phyloP scores from a whole-genome alignment of 1,140 invertebrate genomes.

The Drosophila virilis region DNA sequence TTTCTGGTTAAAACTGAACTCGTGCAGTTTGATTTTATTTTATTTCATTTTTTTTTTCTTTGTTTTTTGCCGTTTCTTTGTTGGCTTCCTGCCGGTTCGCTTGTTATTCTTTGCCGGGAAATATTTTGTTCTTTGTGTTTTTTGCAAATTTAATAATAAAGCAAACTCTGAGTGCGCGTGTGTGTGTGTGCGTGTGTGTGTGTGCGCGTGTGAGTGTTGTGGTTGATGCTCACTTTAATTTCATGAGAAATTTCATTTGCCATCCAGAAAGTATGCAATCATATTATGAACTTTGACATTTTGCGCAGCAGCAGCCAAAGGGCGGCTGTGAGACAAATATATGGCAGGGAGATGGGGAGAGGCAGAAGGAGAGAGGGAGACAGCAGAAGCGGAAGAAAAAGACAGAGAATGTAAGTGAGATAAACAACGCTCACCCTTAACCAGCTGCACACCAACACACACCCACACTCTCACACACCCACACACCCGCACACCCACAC shows the following conservation, averaged over 20 bases:
- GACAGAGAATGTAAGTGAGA: not conserved
- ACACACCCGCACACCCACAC: not conserved
- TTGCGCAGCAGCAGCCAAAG: slow-evolving; percentile 29
- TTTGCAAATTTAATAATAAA: slow-evolving; percentile 41
- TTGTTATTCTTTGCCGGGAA: slow-evolving; percentile 3
- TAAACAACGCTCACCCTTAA: slow-evolving; percentile 14
- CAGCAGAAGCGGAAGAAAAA: not conserved
- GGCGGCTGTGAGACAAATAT: not conserved
- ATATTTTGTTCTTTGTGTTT: not conserved
- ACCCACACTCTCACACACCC: slow-evolving; percentile 8
- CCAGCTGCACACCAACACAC: not conserved
- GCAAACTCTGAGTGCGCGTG: slow-evolving; percentile 10
- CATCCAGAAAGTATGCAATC: slow-evolving; percentile 46
- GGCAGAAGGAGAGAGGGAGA: not conserved
- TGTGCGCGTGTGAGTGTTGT: slow-evolving; percentile 8
- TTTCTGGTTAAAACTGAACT: slow-evolving; percentile 19
- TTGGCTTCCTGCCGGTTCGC: slow-evolving; percentile 28
- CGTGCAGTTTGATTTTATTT: slow-evolving; percentile 19
- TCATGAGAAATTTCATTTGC: slow-evolving; percentile 45
- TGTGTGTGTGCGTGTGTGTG: not conserved
- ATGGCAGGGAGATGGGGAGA: not conserved
- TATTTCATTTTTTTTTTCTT: slow-evolving; percentile 15
- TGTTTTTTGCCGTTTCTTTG: slow-evolving; percentile 17
- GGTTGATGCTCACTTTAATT: slow-evolving; percentile 42
- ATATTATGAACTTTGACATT: slow-evolving; percentile 45